Evolutionary conservation across 2,888 invertebrate genomes (phyloP), one percentile per base, ranked within the genome.

Genomic region (Drosophila meridiana): DNA sequence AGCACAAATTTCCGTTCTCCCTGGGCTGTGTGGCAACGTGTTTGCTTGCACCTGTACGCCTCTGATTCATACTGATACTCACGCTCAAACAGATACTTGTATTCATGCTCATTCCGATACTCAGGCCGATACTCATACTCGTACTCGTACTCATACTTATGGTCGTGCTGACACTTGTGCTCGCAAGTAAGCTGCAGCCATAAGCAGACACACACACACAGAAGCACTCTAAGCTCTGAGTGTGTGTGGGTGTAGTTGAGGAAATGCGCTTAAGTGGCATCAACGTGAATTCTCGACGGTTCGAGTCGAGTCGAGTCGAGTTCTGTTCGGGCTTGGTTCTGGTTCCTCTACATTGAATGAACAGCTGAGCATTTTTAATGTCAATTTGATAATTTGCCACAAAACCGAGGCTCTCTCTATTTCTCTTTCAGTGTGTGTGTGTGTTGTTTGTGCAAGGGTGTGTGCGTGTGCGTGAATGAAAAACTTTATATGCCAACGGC

Each of bases 351-450:
- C 9, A 28, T 48, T 48, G 56, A 47, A 57, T 57, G 58, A 61
- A 56, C 30, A 50, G 53, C 43, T 80, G 71, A 73, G 59, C 69
- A 64, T 60, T 77, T 63, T 76, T 64, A 73, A 79, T 82, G 75
- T 59, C 75, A 57, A 48, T 62, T 74, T 78, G 52, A 78, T 74
- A 65, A 74, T 74, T 62, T 73, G 69, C 42, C 43, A 53, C 53
- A 26, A 71, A 56, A 61, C 30, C 61, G 42, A 20, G 42, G 2
- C 9, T 47, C 20, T 3, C 52, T 28, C 3, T 34, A 0, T 20
- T 14, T 50, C 5, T 50, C 3, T 30, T 20, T 20, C 20, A 20
- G 9, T 57, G 2, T 48, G 8, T 47, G 0, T 34, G 26, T 47
- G 14, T 52, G 43, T 57, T 13, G 32, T 13, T 11, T 45, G 45